These are phyloP conservation scores for Hippocampus abdominalis DNA, from an alignment of 2,113 vertebrate species.

Conservation along the genomic window DNA sequence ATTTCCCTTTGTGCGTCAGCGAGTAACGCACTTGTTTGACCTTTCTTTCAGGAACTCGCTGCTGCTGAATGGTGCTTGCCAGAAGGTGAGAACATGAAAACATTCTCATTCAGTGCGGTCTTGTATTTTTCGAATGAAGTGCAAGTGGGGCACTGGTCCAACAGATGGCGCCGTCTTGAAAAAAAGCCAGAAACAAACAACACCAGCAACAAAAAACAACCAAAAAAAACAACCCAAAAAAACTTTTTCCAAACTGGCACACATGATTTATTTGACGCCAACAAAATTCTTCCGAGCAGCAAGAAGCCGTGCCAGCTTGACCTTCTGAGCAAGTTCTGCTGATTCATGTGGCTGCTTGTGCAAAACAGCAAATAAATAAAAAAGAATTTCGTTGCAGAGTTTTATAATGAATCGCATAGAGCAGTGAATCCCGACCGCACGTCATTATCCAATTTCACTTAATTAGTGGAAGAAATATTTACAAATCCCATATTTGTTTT, in stretches of 20 bases:
- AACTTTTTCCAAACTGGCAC: background rate
- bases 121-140: background rate
- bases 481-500: background rate
- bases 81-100: conserved; percentile 52
- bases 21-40: background rate
- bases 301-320: background rate
- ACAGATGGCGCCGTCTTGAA: background rate
- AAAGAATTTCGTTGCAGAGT: background rate
- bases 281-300: background rate
- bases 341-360: background rate
- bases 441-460: background rate
- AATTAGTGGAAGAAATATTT: background rate
- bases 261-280: background rate
- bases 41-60: conserved; percentile 50
- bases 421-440: background rate
- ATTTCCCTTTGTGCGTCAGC: no score
- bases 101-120: background rate
- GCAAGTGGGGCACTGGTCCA: background rate
- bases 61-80: conserved; percentile 46
- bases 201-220: background rate
- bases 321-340: conserved; percentile 2
- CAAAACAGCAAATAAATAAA: background rate
- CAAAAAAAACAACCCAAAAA: background rate
- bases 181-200: background rate
- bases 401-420: background rate